Evolutionary conservation across 1,140 invertebrate species (phyloP).

Genomic region (Metaphire vulgaris): DNA sequence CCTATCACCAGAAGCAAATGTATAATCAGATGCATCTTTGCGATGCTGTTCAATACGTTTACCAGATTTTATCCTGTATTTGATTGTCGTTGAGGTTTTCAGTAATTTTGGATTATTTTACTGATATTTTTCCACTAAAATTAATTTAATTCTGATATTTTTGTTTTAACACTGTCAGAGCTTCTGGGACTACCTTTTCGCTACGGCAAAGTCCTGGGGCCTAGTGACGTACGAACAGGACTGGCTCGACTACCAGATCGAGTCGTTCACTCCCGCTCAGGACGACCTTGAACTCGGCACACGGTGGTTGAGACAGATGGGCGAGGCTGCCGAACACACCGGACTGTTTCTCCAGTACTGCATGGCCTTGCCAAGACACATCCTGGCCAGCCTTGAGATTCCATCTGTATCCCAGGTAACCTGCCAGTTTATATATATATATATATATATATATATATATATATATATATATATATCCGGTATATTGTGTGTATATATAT

Average conservation of each 20-base stretch:
- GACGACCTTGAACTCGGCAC: conserved; percentile 28
- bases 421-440: no score
- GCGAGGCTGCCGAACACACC: conserved; percentile 23
- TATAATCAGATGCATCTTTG: no score
- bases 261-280: conserved; percentile 27
- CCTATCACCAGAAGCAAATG: no score
- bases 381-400: conserved; percentile 27
- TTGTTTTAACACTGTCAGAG: not conserved
- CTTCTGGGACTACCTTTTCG: conserved; percentile 23
- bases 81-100: no score
- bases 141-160: no score
- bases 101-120: no score
- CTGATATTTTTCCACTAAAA: no score
- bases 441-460: no score
- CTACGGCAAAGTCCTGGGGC: conserved; percentile 14
- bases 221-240: conserved; percentile 28
- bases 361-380: conserved; percentile 31
- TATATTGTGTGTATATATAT: no score
- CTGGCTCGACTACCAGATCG: conserved; percentile 30
- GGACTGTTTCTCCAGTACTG: conserved; percentile 32
- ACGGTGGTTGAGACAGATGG: conserved; percentile 31
- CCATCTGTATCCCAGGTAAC: conserved; percentile 30
- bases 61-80: no score
- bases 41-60: no score
- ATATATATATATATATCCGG: no score